A percentile compares a stretch with the other conserved stretches of the same genome.
Conservation (phyloP, 2,113 vertebrate species). For the Anoura caudifer region DNA sequence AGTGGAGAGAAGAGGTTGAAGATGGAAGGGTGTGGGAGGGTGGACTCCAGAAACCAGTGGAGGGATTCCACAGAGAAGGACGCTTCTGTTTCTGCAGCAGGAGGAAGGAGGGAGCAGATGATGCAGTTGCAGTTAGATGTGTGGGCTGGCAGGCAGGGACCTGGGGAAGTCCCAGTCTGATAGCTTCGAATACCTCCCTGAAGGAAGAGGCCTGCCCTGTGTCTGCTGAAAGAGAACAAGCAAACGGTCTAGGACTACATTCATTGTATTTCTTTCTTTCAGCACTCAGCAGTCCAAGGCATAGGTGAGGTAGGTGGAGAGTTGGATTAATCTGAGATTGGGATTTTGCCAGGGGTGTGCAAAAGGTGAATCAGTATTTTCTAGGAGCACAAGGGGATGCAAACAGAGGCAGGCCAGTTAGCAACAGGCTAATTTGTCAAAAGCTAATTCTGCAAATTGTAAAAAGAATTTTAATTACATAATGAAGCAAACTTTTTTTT, state of each 20-base stretch:
- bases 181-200: not conserved
- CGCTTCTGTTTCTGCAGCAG: not conserved
- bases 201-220: not conserved
- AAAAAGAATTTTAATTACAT: slow-evolving; percentile 21
- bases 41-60: not conserved
- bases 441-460: not conserved
- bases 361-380: not conserved
- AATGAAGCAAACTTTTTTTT: not conserved
- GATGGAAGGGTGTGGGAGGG: not conserved
- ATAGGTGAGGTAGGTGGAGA: not conserved
- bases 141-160: not conserved
- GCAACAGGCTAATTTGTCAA: not conserved
- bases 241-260: accelerated
- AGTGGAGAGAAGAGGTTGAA: accelerated
- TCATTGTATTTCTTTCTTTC: not conserved
- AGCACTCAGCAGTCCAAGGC: not conserved
- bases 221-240: not conserved
- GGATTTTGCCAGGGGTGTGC: not conserved
- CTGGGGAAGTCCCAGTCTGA: not conserved
- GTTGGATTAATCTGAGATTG: not conserved
- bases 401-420: not conserved
- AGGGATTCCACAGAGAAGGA: not conserved
- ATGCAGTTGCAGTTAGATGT: not conserved
- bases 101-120: not conserved
- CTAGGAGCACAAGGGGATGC: not conserved